Evolutionary conservation across 2,113 vertebrate genomes (phyloP), one percentile per base, ranked within the genome.

Genomic region (Neomonachus schauinslandi): DNA sequence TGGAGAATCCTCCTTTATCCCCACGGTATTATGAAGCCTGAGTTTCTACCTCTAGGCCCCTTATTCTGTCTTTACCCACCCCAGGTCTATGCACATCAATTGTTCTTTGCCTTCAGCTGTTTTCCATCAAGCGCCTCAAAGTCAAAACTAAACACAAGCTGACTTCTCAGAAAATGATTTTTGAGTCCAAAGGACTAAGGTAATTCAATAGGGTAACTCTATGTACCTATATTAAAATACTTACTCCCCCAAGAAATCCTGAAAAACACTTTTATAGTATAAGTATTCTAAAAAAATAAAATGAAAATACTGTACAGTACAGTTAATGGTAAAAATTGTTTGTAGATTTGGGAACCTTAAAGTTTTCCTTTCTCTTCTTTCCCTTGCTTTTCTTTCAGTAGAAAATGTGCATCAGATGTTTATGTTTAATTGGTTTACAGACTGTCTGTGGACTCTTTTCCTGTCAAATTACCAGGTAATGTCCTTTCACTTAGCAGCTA

Each of bases 391-490:
- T 98, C 98, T 98, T 98, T 98, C 98, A 98, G 98, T 98, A 98
- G 98, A 98, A 98, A 98, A 98, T 98, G 98, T 98, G 98, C 98
- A 98, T 98, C 98, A 98, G 98, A 98, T 98, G 97, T 98, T 98
- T 98, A 98, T 98, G 79, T 98, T 98, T 98, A 98, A 98, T 98
- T 98, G 98, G 98, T 98, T 98, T 98, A 98, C 98, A 98, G 98
- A 98, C 98, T 98, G 97, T 98, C 97, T 98, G 96, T 97, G 98
- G 98, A 98, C 96, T 98, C 98, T 98, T 98, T 98, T 98, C 98
- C 98, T 98, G 98, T 98, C 98, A 98, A 97, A 97, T 98, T 97
- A 98, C 98, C 97, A 98, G 98, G 98, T 98, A 98, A 98, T 97
- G 98, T 97, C 96, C 93, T 97, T 98, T 98, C 95, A 92, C 97